A percentile compares a stretch with the other conserved stretches of the same genome.
phyloP scores from a whole-genome alignment of 2,113 vertebrate genomes.

The Salvelinus fontinalis region DNA sequence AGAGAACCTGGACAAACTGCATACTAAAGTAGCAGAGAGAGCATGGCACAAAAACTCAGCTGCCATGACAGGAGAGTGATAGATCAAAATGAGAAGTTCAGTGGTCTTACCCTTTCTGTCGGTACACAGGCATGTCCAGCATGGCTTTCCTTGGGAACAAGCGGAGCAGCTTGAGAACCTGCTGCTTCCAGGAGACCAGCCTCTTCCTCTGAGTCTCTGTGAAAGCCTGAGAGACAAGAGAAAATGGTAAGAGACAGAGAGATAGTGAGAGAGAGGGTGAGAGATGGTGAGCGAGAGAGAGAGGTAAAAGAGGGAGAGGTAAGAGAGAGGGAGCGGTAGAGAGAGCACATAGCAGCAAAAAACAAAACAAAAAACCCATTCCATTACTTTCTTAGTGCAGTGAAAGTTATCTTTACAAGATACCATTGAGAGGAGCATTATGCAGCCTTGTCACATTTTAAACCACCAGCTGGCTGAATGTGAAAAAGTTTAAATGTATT shows the following conservation, averaged over 20 bases:
- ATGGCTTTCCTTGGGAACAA: slow-evolving; percentile 89
- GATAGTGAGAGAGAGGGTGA: neutral
- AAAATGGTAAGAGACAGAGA: neutral
- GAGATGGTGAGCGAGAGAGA: neutral
- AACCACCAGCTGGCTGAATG: neutral
- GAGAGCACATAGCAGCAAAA: neutral
- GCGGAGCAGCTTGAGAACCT: slow-evolving; percentile 90
- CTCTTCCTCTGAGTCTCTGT: slow-evolving; percentile 94
- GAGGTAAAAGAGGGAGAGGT: neutral
- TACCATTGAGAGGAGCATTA: neutral
- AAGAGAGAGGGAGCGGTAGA: neutral
- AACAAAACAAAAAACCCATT: no score
- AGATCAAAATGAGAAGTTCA: slow-evolving; percentile 31
- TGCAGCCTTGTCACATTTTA: neutral
- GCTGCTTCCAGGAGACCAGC: slow-evolving; percentile 93
- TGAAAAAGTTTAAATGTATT: neutral
- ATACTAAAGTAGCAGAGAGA: neutral
- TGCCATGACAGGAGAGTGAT: neutral
- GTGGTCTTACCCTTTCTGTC: slow-evolving; percentile 83
- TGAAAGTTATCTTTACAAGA: no score
- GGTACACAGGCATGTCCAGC: slow-evolving; percentile 87
- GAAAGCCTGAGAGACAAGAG: slow-evolving; percentile 77
- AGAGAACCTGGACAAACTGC: neutral
- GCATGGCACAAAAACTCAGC: neutral
- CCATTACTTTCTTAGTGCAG: no score